Evolutionary conservation across 1,140 invertebrate species (phyloP), one percentile per base, ranked within the genome.

Genomic region (Neocloeon triangulifer): DNA sequence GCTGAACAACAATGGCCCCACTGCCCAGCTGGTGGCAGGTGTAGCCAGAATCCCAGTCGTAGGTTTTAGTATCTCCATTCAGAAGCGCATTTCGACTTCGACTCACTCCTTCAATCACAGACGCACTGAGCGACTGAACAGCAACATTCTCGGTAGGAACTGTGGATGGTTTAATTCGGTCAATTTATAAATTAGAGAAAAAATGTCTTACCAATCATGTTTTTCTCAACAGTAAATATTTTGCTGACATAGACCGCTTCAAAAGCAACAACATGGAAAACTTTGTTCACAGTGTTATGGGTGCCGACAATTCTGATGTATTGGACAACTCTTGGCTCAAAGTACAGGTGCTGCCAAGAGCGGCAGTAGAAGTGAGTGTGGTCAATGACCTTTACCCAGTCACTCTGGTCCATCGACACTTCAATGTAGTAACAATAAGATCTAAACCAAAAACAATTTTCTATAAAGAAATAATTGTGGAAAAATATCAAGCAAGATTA

Each of bases 11-110:
- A 47, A 98, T 96, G 37, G 75, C 69, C 19, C 92, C 91, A 44
- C 78, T 88, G 38, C 91, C 89, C 22, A 99, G 59, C 57, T 98
- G 92, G 63, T 98, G 94, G 54, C 91, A 97, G 2, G 91, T 97
- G 53, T 97, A 98, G 28, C 94, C 88, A 38, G 75, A 84, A 53
- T 98, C 91, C 91, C 91, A 97, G 61, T 97, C 88, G 56, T 98
- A 98, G 50, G 81, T 74, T 39, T 74, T 67, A 18, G 67, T 84
- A 46, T 97, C 82, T 3, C 89, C 91, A 64, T 98, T 95, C 33
- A 98, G 65, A 6, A 98, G 61, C n/a, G 85, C 77, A 62, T 97
- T 92, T 30, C 89, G 62, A 29, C 74, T 77, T 29, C 88, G 67
- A 47, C 86, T 86, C 32, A 63, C 91, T 25, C 94, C 94, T 61